A percentile compares a stretch with the other conserved stretches of the same genome.
Conservation (phyloP, 2,888 invertebrate genomes). For the Odontomyia ornata region DNA sequence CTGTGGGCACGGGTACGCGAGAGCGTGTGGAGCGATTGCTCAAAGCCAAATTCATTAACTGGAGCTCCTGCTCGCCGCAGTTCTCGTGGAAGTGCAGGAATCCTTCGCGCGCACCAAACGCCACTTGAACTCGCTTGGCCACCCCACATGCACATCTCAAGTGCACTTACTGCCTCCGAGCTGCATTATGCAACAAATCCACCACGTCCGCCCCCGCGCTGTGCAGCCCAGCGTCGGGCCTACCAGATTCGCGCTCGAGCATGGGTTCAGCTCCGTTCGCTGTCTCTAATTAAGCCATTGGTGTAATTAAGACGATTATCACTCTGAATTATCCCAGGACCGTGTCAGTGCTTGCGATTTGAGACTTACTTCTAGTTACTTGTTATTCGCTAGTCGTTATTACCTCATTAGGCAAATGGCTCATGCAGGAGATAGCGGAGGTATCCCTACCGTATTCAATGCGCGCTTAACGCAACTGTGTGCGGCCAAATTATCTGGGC, state of each 20-base stretch:
- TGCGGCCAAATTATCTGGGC: neutral
- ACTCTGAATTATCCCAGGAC: constrained; percentile 34
- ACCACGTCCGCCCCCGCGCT: neutral
- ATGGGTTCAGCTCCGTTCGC: neutral
- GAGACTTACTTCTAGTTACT: neutral
- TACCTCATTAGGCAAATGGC: no score
- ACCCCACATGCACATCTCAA: neutral
- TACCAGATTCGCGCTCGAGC: neutral
- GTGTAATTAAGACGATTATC: constrained; percentile 39
- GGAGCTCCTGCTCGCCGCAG: neutral
- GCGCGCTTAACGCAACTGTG: no score
- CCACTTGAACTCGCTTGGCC: neutral
- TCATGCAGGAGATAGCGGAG: no score
- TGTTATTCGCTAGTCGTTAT: neutral
- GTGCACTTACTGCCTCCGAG: neutral
- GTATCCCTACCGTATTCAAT: no score
- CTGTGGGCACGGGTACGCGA: neutral
- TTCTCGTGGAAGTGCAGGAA: neutral
- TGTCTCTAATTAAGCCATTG: constrained; percentile 35
- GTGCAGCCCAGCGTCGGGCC: neutral
- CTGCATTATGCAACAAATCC: neutral
- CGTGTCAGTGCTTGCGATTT: constrained; percentile 30
- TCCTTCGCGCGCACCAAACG: neutral
- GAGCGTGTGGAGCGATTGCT: constrained; percentile 6
- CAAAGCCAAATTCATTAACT: constrained; percentile 31